Evolutionary conservation across 2,797 vertebrate species (phyloP), one percentile per base, ranked within the genome.

Genomic region (Chelon auratus): DNA sequence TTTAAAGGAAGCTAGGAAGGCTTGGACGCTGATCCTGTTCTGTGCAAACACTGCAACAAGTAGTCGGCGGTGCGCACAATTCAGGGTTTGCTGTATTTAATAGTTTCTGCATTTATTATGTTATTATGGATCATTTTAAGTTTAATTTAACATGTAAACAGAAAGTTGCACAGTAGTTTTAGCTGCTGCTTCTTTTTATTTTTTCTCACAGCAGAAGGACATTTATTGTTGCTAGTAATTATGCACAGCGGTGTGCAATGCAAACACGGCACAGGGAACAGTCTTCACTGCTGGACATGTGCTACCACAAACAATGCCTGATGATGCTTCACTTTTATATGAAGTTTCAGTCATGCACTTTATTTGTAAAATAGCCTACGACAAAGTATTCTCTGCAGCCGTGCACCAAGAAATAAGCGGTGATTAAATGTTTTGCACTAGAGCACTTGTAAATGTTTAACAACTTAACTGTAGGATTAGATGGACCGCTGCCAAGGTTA

Each of bases 181-280:
- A 4, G 33, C 39, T 55, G 4, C 30, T 30, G 4, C 6, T 33
- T 33, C 30, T 33, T 33, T 33, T 33, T 33, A 30, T 43, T n/a
- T 12, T 70, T 71, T 43, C 55, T 2, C 47, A 43, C 26, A 62
- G 68, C 64, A 72, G 37, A 69, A 60, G 40, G 50, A 57, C 6
- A 37, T 65, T 68, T 54, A 42, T 47, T 40, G 42, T 56, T 60
- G 54, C 39, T 47, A 71, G 47, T 61, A 68, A 73, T 76, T 66
- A 43, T 62, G 43, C 42, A 66, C 68, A 79, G 58, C 51, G 74
- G 55, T 64, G 51, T 45, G 24, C 47, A 26, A 42, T 50, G 67
- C 48, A 61, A 68, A 64, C 33, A 54, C 39, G 22, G 53, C 30
- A 61, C 50, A 68, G 55, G 26, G 61, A 36, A 37, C 54, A 47